Conservation (phyloP, 2,113 vertebrate species). For the Ondatra zibethicus region DNA sequence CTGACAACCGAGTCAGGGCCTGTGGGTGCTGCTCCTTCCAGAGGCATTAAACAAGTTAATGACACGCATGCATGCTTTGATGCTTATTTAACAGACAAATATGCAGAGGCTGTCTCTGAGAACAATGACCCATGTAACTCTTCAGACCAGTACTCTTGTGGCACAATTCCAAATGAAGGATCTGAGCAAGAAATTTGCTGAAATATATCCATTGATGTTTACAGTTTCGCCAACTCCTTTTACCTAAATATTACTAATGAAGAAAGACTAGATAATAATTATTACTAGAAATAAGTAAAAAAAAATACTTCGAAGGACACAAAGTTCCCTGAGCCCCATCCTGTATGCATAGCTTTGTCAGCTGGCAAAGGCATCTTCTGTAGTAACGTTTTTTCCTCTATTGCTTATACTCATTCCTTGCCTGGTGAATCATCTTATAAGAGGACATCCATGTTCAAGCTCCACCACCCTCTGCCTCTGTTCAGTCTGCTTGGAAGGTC, state of each 20-base stretch:
- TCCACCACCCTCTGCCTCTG: background rate
- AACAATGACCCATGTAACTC: background rate
- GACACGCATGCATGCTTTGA: background rate
- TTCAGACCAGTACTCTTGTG: background rate
- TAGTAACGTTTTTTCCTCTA: background rate
- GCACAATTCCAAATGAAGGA: background rate
- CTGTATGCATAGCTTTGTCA: background rate
- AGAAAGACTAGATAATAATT: background rate
- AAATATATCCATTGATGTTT: background rate
- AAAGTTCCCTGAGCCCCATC: background rate
- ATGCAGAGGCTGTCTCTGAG: background rate
- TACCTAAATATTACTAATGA: background rate
- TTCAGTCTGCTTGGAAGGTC: slow-evolving; percentile 7
- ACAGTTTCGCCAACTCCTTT: background rate
- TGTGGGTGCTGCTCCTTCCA: background rate
- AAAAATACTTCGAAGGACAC: background rate
- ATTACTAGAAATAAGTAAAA: background rate
- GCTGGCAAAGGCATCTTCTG: background rate
- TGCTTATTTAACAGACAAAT: slow-evolving; percentile 6
- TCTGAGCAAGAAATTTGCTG: background rate
- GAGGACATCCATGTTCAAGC: background rate
- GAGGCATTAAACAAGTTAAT: background rate
- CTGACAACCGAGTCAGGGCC: background rate
- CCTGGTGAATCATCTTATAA: background rate
- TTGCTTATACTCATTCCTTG: background rate